Conservation (phyloP, 2,113 vertebrate genomes). For the Xyrauchen texanus region DNA sequence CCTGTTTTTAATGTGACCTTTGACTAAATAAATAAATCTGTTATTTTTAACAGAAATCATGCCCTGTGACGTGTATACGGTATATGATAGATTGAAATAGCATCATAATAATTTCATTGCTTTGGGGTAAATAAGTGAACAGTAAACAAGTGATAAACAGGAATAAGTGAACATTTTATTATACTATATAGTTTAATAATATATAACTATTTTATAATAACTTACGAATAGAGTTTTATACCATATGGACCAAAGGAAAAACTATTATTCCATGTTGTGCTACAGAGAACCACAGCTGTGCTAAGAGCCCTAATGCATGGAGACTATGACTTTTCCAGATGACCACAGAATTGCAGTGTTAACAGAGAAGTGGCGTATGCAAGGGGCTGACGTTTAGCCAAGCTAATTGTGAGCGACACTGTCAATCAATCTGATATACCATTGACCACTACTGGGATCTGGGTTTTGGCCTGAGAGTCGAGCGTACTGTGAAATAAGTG, state of each 20-base stretch:
- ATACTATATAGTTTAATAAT: no score
- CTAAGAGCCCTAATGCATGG: neutral
- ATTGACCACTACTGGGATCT: constrained; percentile 26
- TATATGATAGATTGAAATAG: no score
- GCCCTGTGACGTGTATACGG: no score
- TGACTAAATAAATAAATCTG: no score
- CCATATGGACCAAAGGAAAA: neutral
- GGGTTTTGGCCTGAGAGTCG: constrained; percentile 25
- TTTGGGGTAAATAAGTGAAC: no score
- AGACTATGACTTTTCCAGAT: constrained; percentile 41
- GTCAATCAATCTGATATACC: constrained; percentile 64
- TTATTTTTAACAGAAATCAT: no score
- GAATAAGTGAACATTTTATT: no score
- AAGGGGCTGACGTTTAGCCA: constrained; percentile 41
- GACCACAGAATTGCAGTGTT: constrained; percentile 36
- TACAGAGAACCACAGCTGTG: neutral
- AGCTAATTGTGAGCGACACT: constrained; percentile 47
- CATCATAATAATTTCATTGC: no score
- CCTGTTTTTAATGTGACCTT: no score
- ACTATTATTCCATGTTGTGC: neutral
- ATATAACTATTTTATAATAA: neutral
- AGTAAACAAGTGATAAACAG: no score
- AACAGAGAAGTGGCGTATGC: constrained; percentile 47
- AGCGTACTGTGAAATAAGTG: constrained; percentile 48
- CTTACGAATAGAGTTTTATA: neutral